Evolutionary conservation across 2,797 vertebrate genomes (phyloP).

Genomic region (Buceros bicornis): DNA sequence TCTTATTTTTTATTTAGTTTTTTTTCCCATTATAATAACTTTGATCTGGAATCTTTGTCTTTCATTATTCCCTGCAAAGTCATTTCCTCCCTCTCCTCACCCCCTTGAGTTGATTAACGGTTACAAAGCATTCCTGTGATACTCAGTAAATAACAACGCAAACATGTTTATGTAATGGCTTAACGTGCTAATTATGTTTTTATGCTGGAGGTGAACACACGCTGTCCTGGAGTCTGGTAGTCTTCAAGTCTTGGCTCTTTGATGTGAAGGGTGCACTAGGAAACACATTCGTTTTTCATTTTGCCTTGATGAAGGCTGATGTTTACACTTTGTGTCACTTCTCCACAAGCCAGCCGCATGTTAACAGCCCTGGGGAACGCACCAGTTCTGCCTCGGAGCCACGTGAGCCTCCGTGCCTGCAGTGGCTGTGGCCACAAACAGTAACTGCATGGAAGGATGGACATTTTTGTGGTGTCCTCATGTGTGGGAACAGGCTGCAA

Average conservation of each 20-base stretch:
- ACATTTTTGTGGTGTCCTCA: background rate
- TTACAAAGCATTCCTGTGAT: slow-evolving; percentile 62
- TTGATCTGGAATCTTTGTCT: slow-evolving; percentile 49
- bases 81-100: slow-evolving; percentile 45
- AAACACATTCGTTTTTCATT: slow-evolving; percentile 28
- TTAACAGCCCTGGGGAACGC: background rate
- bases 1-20: background rate
- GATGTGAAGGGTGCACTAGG: background rate
- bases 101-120: slow-evolving; percentile 62
- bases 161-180: slow-evolving; percentile 65
- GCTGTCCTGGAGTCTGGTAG: slow-evolving; percentile 26
- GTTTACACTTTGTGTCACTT: slow-evolving; percentile 10
- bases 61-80: slow-evolving; percentile 40
- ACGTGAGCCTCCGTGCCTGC: background rate
- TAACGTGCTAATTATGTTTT: slow-evolving; percentile 51
- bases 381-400: accelerated
- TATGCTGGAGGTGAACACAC: background rate
- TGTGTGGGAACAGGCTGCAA: accelerated
- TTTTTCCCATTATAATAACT: background rate
- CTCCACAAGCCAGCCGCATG: background rate
- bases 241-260: slow-evolving; percentile 44
- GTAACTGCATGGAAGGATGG: background rate
- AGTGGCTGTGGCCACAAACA: background rate
- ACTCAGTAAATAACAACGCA: slow-evolving; percentile 60
- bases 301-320: background rate